Conservation (phyloP, 2,113 vertebrate species). For the Burhinus oedicnemus region DNA sequence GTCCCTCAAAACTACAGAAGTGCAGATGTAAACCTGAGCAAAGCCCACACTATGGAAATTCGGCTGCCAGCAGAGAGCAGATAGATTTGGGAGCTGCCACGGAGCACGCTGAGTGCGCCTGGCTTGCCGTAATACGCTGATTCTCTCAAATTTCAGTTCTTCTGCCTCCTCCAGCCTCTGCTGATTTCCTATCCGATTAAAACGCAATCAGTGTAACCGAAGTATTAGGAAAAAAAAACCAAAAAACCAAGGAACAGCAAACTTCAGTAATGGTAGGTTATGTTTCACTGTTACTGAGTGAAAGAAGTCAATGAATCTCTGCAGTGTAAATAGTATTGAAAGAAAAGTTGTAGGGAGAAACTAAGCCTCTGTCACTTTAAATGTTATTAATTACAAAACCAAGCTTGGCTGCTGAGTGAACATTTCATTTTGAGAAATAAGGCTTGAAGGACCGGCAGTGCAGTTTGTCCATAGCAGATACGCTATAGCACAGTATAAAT, state of each 20-base stretch:
- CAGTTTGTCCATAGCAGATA: neutral
- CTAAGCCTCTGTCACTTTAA: neutral
- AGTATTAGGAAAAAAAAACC: neutral
- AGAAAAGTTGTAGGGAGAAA: neutral
- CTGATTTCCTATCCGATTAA: neutral
- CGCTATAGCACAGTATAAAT: neutral
- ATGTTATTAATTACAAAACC: neutral
- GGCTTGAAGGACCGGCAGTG: neutral
- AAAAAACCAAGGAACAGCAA: neutral
- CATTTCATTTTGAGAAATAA: neutral
- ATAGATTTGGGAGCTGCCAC: rapidly evolving
- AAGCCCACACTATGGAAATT: neutral
- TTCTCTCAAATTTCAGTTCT: neutral
- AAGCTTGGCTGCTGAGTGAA: neutral
- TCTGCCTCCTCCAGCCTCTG: neutral
- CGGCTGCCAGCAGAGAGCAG: neutral
- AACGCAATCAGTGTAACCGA: neutral
- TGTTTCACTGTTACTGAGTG: neutral
- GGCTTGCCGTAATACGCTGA: neutral
- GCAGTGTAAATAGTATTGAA: neutral
- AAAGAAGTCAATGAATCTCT: neutral
- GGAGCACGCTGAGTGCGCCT: neutral
- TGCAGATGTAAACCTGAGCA: neutral
- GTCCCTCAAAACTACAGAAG: neutral
- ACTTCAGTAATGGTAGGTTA: neutral